Base-by-base conservation (phyloP, 2,888 invertebrate species). In the Parnassius apollo region DNA sequence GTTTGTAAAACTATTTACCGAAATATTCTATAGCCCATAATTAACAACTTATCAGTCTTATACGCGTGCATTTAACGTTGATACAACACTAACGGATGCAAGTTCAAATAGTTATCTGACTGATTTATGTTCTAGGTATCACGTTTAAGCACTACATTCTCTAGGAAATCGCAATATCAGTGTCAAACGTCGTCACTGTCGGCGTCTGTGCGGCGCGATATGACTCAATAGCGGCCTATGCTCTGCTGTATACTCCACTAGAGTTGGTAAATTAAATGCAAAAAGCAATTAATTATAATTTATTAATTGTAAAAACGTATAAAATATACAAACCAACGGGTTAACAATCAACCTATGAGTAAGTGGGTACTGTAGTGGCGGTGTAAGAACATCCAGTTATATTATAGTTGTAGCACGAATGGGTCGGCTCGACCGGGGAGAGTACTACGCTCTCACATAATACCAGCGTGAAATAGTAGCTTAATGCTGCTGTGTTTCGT, bases 81-180 rank as follows among this genome's bases (percentile, higher is more conserved):
- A 56, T 56, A 50, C 42, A 57, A 57, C 42, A 52, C 56, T 46
- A 57, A 44, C 62, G 62, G 62, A 62, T 55, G 62, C 62, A 62
- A 58, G 62, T 62, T 62, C 62, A 62, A 62, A 62, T 45, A 62
- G 62, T 62, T 62, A 62, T 62, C 62, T 50, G 48, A 25, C 44
- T 62, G 58, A 62, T 62, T 62, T 62, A 62, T 62, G 57, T 42
- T 1, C 49, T 49, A 57, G 53, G 53, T 57, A 57, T 57, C 61
- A 1, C 9, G 51, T 46, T 10, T 42, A 52, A 48, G 11, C 59
- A 11, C 52, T 49, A 22, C 46, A 49, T 53, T 48, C 53, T 62
- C 62, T 62, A 62, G 42, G 48, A 62, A 62, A 61, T 45, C 42
- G 49, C 44, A 12, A n/a, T 55, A 62, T 59, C 62, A 54, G 48